Conservation (phyloP, 2,797 vertebrate genomes). For the Otus scops region DNA sequence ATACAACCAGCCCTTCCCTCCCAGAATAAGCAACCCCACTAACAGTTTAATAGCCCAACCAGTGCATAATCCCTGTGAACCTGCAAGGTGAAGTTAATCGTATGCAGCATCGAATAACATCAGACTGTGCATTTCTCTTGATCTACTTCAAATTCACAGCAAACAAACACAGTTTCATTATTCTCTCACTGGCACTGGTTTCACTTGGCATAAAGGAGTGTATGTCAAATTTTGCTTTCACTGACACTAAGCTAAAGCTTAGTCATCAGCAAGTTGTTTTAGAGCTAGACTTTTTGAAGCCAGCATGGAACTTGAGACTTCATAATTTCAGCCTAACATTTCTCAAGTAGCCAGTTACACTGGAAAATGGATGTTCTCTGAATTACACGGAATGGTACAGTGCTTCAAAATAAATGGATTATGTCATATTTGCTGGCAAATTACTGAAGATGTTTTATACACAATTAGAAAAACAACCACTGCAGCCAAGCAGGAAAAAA, state of each 20-base stretch:
- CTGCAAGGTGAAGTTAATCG: background rate
- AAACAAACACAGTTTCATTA: background rate
- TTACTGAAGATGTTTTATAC: background rate
- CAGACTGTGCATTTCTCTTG: background rate
- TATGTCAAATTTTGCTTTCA: background rate
- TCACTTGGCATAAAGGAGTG: background rate
- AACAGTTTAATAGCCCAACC: background rate
- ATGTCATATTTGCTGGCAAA: conserved; percentile 13
- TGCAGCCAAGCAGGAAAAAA: background rate
- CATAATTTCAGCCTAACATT: background rate
- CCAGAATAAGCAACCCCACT: background rate
- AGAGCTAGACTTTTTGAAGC: background rate
- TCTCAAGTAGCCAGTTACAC: background rate
- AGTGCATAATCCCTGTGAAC: background rate
- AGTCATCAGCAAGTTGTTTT: background rate
- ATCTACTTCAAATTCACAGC: background rate
- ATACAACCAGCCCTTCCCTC: background rate
- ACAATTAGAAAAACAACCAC: conserved; percentile 1
- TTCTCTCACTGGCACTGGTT: background rate
- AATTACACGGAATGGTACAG: background rate
- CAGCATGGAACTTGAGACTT: background rate
- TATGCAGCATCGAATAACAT: background rate
- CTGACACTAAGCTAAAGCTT: background rate
- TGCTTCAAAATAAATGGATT: conserved; percentile 19
- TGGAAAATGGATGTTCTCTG: background rate